Evolutionary conservation across 2,113 vertebrate species (phyloP).

Genomic region (Paramisgurnus dabryanus): DNA sequence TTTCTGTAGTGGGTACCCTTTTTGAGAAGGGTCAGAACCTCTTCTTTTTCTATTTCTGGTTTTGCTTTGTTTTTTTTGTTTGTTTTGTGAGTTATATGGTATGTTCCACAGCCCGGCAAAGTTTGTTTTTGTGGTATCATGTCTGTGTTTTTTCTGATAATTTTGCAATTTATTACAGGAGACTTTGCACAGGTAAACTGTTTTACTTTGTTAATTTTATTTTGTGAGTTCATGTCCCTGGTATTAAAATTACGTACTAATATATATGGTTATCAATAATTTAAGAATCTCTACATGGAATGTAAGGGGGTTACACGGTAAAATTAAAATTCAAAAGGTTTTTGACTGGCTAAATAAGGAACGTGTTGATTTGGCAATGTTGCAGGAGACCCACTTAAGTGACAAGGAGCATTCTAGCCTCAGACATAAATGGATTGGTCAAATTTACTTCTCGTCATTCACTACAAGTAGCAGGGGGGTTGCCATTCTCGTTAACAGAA

Average conservation of each 20-base stretch:
- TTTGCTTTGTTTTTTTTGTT: neutral
- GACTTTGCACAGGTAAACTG: no score
- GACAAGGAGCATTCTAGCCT: neutral
- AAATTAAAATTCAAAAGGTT: neutral
- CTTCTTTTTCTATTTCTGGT: neutral
- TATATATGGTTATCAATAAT: neutral
- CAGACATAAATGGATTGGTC: slow-evolving; percentile 12
- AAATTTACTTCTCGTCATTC: slow-evolving; percentile 7
- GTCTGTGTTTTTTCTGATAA: no score
- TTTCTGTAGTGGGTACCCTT: neutral
- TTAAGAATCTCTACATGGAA: neutral
- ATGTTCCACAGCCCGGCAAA: neutral
- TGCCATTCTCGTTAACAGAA: slow-evolving; percentile 1
- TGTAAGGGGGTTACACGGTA: neutral
- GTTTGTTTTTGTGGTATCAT: neutral
- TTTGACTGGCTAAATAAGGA: neutral
- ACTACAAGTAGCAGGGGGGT: slow-evolving; percentile 3
- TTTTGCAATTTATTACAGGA: no score
- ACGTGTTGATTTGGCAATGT: neutral
- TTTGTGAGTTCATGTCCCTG: no score
- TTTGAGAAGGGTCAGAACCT: neutral
- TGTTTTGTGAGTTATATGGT: neutral
- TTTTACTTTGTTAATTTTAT: no score
- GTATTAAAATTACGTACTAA: no score
- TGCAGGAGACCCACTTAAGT: slow-evolving; percentile 16